These are phyloP conservation scores for Drosophila pegasa DNA, from an alignment of 2,888 invertebrate species.

Conservation along the genomic window DNA sequence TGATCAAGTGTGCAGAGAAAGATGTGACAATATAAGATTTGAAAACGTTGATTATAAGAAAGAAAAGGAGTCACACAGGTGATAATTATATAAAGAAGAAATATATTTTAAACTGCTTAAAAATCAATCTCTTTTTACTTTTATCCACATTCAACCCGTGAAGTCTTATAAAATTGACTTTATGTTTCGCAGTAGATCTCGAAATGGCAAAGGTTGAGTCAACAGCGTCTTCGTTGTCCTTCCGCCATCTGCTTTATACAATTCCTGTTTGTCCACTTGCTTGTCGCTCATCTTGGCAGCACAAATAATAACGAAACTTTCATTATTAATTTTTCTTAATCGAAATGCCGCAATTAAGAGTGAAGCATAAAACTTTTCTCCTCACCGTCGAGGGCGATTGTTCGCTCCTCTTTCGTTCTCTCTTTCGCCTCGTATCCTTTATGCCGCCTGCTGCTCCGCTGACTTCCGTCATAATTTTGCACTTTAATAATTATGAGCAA, in stretches of 20 bases:
- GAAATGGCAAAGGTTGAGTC: slow-evolving; percentile 14
- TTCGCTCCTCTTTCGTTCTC: slow-evolving; percentile 9
- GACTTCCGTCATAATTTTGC: slow-evolving; percentile 49
- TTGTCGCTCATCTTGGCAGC: slow-evolving; percentile 33
- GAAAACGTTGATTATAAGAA: too few species aligned
- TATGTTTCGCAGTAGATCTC: slow-evolving; percentile 2
- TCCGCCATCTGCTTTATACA: slow-evolving; percentile 36
- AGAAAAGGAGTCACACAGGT: too few species aligned
- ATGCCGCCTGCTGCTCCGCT: slow-evolving; percentile 8
- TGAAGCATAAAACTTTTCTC: slow-evolving; percentile 65
- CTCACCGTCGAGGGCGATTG: slow-evolving; percentile 36
- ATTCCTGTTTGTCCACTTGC: slow-evolving; percentile 17
- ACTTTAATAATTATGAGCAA: slow-evolving; percentile 40
- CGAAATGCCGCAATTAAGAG: slow-evolving; percentile 78
- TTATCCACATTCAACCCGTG: slow-evolving; percentile 1
- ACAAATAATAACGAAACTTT: slow-evolving; percentile 73
- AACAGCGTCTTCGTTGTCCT: slow-evolving; percentile 29
- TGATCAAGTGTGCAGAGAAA: too few species aligned
- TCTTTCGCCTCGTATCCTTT: slow-evolving; percentile 20
- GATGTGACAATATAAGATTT: too few species aligned
- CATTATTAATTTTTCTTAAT: slow-evolving; percentile 79
- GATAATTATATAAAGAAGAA: too few species aligned
- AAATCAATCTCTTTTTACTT: too few species aligned
- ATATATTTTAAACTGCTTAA: too few species aligned
- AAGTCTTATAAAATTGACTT: slow-evolving; percentile 15